Evolutionary conservation across 2,113 vertebrate species (phyloP), one percentile per base, ranked within the genome.

Genomic region (Pollachius pollachius): DNA sequence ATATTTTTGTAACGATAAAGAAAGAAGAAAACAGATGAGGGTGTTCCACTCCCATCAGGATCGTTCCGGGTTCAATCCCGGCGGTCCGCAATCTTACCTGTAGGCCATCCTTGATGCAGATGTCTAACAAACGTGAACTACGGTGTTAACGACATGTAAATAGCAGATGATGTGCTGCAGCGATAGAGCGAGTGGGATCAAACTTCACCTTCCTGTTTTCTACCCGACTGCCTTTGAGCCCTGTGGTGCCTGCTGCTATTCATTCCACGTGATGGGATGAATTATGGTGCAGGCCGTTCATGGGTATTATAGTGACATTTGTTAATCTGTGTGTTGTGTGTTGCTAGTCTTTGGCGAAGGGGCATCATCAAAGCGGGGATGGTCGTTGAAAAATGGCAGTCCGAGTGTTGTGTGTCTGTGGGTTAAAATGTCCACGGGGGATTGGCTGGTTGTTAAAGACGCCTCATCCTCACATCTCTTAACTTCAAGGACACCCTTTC

Each of bases 401-500:
- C 66, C 58, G 68, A 74, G 79, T 77, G 74, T 76, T 79, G 71
- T 75, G 84, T 77, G 84, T 85, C 82, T 73, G 82, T 82, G 74
- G 79, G 80, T 76, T 85, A 77, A 88, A 78, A 88, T 82, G 75
- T 81, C 87, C 85, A 84, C 76, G 62, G 88, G 87, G 87, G 75
- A 88, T 75, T 77, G 37, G 61, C 65, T 85, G 78, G 78, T 77
- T 85, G 70, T 80, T 75, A 73, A 89, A 87, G 85, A 87, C 79
- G 30, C 75, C 72, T 80, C 70, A 72, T 86, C 76, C 64, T 75
- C 75, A 82, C 83, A 90, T 88, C 81, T 86, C 75, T 48, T 84
- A 90, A 86, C 85, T 84, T 91, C 88, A 91, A 90, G 90, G 89
- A 84, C 89, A 84, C 71, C 74, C 81, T 90, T 90, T 57, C 89